phyloP scores from a whole-genome alignment of 2,113 vertebrate genomes.

The Scophthalmus maximus region DNA sequence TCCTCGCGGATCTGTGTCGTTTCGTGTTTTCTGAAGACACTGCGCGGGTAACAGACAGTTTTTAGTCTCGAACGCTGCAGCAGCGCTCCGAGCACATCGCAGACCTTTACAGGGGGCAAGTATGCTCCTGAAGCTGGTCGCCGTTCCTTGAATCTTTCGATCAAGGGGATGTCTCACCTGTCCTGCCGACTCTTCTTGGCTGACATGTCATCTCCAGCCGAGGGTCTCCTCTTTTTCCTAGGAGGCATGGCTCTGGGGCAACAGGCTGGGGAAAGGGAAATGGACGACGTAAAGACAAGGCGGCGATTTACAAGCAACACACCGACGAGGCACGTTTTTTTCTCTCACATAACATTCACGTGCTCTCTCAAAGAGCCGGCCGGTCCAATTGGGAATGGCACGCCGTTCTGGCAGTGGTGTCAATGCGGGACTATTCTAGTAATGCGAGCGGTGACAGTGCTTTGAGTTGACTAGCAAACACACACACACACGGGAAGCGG shows the following conservation, averaged over 20 bases:
- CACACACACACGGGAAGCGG: background rate
- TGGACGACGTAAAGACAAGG: background rate
- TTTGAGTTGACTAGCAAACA: background rate
- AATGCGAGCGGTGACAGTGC: background rate
- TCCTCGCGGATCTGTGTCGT: constrained; percentile 92
- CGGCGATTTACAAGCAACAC: background rate
- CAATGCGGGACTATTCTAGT: background rate
- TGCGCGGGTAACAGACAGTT: constrained; percentile 73
- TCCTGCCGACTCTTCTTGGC: constrained; percentile 99
- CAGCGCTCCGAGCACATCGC: background rate
- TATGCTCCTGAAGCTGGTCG: background rate
- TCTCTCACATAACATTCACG: background rate
- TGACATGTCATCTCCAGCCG: constrained; percentile 94
- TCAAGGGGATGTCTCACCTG: constrained; percentile 83
- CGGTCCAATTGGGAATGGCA: too few relatives aligned
- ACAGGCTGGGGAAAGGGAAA: constrained; percentile 86
- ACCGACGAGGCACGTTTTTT: background rate
- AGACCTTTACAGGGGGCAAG: background rate
- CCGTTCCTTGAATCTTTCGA: background rate
- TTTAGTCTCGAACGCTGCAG: constrained; percentile 14
- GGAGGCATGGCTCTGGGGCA: constrained; percentile 98
- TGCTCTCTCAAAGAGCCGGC: too few relatives aligned
- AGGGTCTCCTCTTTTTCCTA: constrained; percentile 99
- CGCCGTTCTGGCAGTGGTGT: too few relatives aligned
- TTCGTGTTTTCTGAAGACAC: constrained; percentile 97